These are phyloP conservation scores for Julus scanicus DNA, from an alignment of 2,888 invertebrate genomes.

Conservation along the genomic window DNA sequence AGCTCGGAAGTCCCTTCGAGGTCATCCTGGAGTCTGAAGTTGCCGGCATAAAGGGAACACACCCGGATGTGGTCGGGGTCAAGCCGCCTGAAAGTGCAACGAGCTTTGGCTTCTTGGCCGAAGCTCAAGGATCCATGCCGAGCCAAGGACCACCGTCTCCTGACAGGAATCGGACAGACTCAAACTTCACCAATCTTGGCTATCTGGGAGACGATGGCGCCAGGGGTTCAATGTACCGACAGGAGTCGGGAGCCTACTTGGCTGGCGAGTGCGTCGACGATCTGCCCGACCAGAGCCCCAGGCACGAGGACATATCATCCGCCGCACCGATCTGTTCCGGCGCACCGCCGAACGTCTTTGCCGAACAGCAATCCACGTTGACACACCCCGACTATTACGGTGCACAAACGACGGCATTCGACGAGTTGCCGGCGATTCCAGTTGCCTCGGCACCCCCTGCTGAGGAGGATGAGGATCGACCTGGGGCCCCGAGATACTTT, in stretches of 20 bases:
- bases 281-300: background rate
- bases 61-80: background rate
- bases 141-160: background rate
- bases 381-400: background rate
- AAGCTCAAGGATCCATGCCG: background rate
- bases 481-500: background rate
- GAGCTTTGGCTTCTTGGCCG: background rate
- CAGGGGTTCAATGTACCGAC: constrained; percentile 50
- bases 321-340: background rate
- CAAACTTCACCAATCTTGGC: background rate
- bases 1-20: constrained; percentile 60
- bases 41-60: background rate
- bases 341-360: too few species aligned
- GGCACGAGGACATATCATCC: background rate
- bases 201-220: background rate
- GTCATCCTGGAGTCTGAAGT: constrained; percentile 62
- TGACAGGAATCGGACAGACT: background rate
- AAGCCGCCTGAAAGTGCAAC: background rate
- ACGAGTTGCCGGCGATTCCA: background rate
- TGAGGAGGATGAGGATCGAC: constrained; percentile 50
- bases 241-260: constrained; percentile 58
- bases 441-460: constrained; percentile 54
- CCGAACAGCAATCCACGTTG: background rate
- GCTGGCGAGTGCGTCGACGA: constrained; percentile 57
- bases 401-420: background rate